Conservation (phyloP, 2,797 vertebrate species). For the Numenius phaeopus region DNA sequence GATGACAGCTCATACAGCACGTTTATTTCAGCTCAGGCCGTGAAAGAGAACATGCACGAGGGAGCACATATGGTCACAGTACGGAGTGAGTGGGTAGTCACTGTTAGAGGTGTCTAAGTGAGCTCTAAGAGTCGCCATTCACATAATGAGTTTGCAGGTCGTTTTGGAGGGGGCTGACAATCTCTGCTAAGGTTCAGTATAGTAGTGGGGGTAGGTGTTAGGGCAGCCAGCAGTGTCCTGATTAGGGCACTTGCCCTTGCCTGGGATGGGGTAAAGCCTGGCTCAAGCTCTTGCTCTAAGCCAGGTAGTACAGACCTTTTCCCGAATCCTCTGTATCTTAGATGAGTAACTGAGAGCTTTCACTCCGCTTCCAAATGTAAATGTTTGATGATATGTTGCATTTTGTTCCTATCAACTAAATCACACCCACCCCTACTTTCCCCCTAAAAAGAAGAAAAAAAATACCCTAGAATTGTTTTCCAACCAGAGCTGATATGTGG, state of each 20-base stretch:
- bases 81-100: accelerated
- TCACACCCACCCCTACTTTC: not conserved
- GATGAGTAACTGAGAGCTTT: not conserved
- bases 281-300: not conserved
- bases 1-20: not conserved
- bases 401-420: not conserved
- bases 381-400: not conserved
- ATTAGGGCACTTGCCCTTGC: not conserved
- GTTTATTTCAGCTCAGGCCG: not conserved
- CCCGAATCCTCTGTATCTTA: not conserved
- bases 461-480: not conserved
- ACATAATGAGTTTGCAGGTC: not conserved
- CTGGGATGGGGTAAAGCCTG: not conserved
- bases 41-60: not conserved
- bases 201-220: not conserved
- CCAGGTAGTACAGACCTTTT: not conserved
- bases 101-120: not conserved
- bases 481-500: not conserved
- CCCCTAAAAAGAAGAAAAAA: not conserved
- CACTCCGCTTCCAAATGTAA: not conserved
- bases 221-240: not conserved
- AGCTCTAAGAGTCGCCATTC: not conserved
- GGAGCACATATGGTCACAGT: accelerated
- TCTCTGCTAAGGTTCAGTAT: accelerated
- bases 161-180: not conserved